A percentile compares a stretch with the other conserved stretches of the same genome.
phyloP scores from a whole-genome alignment of 2,113 vertebrate species.

The Chaetodon auriga region DNA sequence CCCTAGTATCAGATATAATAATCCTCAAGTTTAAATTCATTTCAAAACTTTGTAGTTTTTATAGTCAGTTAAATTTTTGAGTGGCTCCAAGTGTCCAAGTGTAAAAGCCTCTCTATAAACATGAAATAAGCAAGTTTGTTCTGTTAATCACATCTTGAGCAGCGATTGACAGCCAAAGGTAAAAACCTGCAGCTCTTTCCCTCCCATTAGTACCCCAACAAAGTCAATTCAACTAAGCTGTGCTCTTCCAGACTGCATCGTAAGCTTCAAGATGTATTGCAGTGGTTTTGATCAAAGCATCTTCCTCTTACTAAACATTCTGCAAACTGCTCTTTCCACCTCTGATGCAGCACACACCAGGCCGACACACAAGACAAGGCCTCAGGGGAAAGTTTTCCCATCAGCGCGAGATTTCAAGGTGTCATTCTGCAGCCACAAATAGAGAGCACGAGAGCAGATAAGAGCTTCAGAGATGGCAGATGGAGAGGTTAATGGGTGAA shows the following conservation, averaged over 20 bases:
- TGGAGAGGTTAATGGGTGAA: slow-evolving; percentile 14
- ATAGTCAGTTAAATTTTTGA: background rate
- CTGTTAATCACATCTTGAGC: background rate
- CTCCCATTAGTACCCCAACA: background rate
- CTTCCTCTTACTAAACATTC: background rate
- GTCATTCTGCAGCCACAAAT: slow-evolving; percentile 50
- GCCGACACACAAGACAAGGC: background rate
- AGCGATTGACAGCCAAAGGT: background rate
- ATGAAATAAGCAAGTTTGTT: background rate
- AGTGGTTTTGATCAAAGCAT: slow-evolving; percentile 22
- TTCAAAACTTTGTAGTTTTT: background rate
- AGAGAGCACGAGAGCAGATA: slow-evolving; percentile 31
- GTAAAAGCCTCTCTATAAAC: background rate
- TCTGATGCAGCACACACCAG: slow-evolving; percentile 16
- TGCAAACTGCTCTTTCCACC: background rate
- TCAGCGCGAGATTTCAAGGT: slow-evolving; percentile 11
- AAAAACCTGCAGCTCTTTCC: background rate
- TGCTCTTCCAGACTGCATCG: background rate
- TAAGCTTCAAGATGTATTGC: slow-evolving; percentile 18
- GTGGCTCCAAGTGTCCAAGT: background rate
- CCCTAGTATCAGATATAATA: too few relatives aligned
- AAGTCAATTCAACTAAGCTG: background rate
- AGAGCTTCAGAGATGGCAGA: slow-evolving; percentile 33
- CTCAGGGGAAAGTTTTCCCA: background rate
- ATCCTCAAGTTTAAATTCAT: background rate